These are phyloP conservation scores for Danio choprae DNA, from an alignment of 2,797 vertebrate genomes.

Conservation along the genomic window DNA sequence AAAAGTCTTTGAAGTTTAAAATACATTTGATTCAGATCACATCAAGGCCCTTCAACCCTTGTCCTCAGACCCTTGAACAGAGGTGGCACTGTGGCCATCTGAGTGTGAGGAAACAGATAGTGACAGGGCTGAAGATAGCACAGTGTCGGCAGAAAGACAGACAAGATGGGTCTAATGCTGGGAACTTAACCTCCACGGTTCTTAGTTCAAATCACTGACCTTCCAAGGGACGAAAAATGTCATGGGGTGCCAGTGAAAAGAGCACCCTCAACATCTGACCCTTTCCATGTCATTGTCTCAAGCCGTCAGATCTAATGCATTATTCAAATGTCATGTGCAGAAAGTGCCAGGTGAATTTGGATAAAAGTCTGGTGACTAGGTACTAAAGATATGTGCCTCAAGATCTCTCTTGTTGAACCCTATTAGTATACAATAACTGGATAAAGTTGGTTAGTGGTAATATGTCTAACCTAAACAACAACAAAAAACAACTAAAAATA, in stretches of 20 bases:
- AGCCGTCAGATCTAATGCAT: conserved; percentile 25
- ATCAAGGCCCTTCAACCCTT: conserved; percentile 44
- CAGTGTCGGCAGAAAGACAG: conserved; percentile 50
- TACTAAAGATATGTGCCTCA: background rate
- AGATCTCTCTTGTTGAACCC: background rate
- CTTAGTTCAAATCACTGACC: conserved; percentile 30
- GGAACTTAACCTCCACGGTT: conserved; percentile 24
- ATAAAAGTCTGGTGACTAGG: conserved; percentile 9
- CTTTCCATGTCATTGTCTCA: conserved; percentile 33
- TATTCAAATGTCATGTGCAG: conserved; percentile 27
- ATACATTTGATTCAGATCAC: conserved; percentile 50
- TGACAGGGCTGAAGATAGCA: conserved; percentile 72
- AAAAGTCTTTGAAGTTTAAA: conserved; percentile 52
- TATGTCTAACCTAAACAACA: background rate
- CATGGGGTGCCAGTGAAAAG: conserved; percentile 52
- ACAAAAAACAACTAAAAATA: too few relatives aligned
- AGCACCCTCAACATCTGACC: conserved; percentile 20
- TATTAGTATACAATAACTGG: too few relatives aligned
- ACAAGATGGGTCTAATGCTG: conserved; percentile 30
- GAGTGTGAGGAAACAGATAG: conserved; percentile 67
- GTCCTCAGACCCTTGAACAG: conserved; percentile 51
- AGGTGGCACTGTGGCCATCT: conserved; percentile 55
- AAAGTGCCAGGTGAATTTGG: conserved; percentile 19
- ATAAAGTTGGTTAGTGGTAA: background rate
- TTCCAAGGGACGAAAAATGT: conserved; percentile 33